phyloP scores from a whole-genome alignment of 2,113 vertebrate genomes.

The Corydoras sp. region DNA sequence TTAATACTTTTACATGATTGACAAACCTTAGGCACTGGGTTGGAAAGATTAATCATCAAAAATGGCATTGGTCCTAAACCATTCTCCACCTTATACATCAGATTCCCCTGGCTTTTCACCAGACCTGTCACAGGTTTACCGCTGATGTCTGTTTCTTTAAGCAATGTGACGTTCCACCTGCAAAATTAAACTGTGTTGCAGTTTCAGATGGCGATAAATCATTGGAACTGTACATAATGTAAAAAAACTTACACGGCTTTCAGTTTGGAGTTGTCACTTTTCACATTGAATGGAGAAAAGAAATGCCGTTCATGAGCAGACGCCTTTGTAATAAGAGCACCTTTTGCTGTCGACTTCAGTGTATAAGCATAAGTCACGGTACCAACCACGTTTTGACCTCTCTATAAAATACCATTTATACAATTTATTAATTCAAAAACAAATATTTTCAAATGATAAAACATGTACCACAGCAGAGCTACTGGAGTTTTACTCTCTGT shows the following conservation, averaged over 20 bases:
- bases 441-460: no score
- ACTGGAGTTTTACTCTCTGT: no score
- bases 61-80: constrained; percentile 55
- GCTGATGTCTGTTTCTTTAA: constrained; percentile 53
- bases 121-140: constrained; percentile 15
- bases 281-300: constrained; percentile 67
- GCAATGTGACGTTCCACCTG: constrained; percentile 68
- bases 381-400: constrained; percentile 54
- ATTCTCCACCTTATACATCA: constrained; percentile 59
- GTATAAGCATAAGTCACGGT: constrained; percentile 60
- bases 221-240: neutral
- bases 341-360: constrained; percentile 53
- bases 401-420: constrained; percentile 47
- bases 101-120: constrained; percentile 55
- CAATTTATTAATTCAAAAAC: neutral
- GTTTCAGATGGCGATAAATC: neutral
- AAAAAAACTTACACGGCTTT: constrained; percentile 53
- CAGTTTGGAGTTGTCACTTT: constrained; percentile 60
- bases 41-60: constrained; percentile 59
- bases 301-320: constrained; percentile 57
- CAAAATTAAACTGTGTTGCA: neutral
- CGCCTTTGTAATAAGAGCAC: constrained; percentile 60
- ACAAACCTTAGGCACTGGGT: constrained; percentile 65
- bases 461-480: no score
- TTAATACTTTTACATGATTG: no score